These are phyloP conservation scores for Brachionus sp. DNA, from an alignment of 1,140 invertebrate genomes.

Conservation along the genomic window DNA sequence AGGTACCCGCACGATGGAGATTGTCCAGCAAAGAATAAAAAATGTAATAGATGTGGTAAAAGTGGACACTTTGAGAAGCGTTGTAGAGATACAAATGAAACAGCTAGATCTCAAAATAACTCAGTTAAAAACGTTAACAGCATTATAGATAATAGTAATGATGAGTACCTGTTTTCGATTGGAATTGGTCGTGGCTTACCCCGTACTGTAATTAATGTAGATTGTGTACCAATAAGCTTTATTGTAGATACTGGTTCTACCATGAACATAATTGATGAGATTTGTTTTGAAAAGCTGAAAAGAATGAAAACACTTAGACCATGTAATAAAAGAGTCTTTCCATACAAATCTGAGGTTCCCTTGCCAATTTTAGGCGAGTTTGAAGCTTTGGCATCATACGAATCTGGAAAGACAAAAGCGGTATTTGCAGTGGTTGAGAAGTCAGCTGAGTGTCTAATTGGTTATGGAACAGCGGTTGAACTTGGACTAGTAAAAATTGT, in stretches of 20 bases:
- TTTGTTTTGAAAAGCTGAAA: neutral
- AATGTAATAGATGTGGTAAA: neutral
- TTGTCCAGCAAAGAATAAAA: neutral
- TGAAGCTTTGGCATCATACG: neutral
- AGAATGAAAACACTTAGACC: neutral
- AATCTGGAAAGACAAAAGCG: neutral
- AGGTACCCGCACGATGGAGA: neutral
- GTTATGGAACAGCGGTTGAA: neutral
- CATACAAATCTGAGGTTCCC: neutral
- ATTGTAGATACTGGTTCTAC: neutral
- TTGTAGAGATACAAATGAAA: neutral
- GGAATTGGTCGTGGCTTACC: too few relatives aligned
- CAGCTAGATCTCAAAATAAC: neutral
- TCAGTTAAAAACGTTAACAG: too few relatives aligned
- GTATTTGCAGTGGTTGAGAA: neutral
- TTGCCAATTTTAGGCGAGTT: neutral
- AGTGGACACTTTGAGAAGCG: neutral
- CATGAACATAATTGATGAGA: neutral
- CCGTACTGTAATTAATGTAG: neutral
- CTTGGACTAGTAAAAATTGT: too few relatives aligned
- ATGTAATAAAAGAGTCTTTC: neutral
- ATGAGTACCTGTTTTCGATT: neutral
- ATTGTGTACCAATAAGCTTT: neutral
- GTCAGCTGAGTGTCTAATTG: neutral
- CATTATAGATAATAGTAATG: too few relatives aligned